Base-by-base conservation (phyloP, 2,888 invertebrate genomes). In the Odontocolon sp. region DNA sequence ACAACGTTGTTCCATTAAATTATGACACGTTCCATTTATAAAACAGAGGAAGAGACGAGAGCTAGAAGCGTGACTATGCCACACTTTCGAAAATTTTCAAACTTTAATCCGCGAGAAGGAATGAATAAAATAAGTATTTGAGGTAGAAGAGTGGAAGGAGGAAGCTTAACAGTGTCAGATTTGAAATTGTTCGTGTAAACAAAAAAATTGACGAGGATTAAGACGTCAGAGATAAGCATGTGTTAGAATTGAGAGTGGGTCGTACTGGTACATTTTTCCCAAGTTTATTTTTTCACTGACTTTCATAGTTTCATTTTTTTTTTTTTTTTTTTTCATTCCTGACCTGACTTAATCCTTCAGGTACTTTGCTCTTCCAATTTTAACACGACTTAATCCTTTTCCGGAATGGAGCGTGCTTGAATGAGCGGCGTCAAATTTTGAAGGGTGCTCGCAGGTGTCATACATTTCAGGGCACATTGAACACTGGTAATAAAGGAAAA, bases 1-100 rank as follows among this genome's bases (percentile, higher is more conserved):
- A 79, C 80, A 81, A 78, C 78, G 81, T 78, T 80, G 80, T 85
- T 85, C 82, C 84, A 84, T 87, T 85, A 84, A 86, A 86, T 81
- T 83, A 84, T 84, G 82, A 83, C 85, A 80, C 45, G 77, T 77
- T 75, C 76, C 79, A 81, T 82, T 81, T 80, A 79, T 83, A 79
- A 75, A 79, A 69, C 69, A 11, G 47, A n/a, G 52, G 56, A 59
- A 40, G 23, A 68, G 63, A 68, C 36, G 9, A 9, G 28, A 33
- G n/a, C n/a, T n/a, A n/a, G n/a, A 42, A 33, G 26, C 11, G 23
- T 38, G 26, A 47, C 59, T 50, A 33, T 18, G 23, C n/a, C n/a
- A 40, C 28, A 14, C 18, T 26, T 52, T 56, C 31, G 9, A 42
- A 45, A 21, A 56, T 18, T 56, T 21, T 9, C 31, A 0, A 28